phyloP scores from a whole-genome alignment of 2,888 invertebrate genomes.

The Rhingia campestris region DNA sequence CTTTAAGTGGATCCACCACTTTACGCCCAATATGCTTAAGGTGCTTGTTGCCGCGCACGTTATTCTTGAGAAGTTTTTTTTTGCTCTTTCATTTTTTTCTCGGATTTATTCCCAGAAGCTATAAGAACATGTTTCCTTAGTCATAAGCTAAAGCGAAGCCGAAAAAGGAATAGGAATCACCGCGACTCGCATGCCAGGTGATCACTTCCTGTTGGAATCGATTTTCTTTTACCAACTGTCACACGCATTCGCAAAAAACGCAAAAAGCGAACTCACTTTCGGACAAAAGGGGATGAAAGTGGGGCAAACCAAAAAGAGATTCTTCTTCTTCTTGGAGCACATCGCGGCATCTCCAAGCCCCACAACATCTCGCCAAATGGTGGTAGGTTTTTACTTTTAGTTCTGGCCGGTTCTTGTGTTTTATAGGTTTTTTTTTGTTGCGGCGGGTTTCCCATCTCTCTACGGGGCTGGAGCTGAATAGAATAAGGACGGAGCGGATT shows the following conservation, averaged over 20 bases:
- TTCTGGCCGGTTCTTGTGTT: constrained; percentile 28
- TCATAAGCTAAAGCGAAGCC: neutral
- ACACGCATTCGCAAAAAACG: constrained; percentile 17
- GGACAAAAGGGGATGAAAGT: constrained; percentile 54
- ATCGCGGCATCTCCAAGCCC: constrained; percentile 2
- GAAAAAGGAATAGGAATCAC: constrained; percentile 40
- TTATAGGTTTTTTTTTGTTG: neutral
- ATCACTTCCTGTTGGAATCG: constrained; percentile 72
- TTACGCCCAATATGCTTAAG: constrained; percentile 38
- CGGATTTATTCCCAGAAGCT: neutral
- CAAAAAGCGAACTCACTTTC: constrained; percentile 50
- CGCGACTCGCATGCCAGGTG: constrained; percentile 51
- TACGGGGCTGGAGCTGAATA: constrained; percentile 16
- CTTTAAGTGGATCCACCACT: constrained; percentile 66
- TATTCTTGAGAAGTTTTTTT: constrained; percentile 23
- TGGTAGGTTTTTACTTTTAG: constrained; percentile 46
- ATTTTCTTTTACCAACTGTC: constrained; percentile 52
- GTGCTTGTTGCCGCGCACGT: constrained; percentile 33
- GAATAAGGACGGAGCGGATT: constrained; percentile 60
- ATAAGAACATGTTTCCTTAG: constrained; percentile 51
- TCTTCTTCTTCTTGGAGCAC: neutral
- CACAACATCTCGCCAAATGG: neutral
- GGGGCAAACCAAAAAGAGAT: constrained; percentile 47
- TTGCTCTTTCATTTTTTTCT: neutral
- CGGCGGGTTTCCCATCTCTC: neutral